Base-by-base conservation (phyloP, 2,888 invertebrate species). In the Magallana nippona region DNA sequence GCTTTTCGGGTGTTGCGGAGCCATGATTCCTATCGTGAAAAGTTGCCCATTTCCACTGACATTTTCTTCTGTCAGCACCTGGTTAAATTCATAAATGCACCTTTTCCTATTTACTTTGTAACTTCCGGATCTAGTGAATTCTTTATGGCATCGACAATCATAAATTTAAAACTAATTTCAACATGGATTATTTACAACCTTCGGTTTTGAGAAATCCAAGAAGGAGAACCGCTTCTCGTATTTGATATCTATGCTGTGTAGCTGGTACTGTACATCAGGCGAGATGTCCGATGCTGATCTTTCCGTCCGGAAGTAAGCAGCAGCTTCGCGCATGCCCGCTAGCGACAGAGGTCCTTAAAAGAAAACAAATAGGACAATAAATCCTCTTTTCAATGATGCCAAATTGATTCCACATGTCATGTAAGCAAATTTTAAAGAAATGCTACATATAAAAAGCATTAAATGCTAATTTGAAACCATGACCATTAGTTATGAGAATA, bases 1-100 rank as follows among this genome's bases (percentile, higher is more conserved):
- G 84, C 96, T 92, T 97, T 98, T 84, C 95, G 96, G 96, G 19
- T 87, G 86, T 78, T 86, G 58, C 17, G 87, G 81, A n/a, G 84
- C 82, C 77, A 82, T 82, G 11, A 84, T 58, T 15, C 83, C 83
- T 11, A 83, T 71, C 5, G 83, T 83, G 32, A 83, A 80, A 13
- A 80, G 60, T 32, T 71, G 63, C 5, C 78, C 82, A 1, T 82
- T 55, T 60, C 19, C 60, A 17, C 5, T 78, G 3, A 56, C 55
- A 17, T 78, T 22, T 19, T 55, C 56, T 17, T 55, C 78, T n/a
- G 78, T 55, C 78, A 78, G 2, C 8, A n/a, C 78, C 56, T 78
- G 44, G 44, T 44, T 44, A 44, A 44, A 44, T 44, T 44, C 44
- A 44, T 44, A 44, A 44, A 44, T 44, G 5, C 44, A 44, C 44